A percentile compares a stretch with the other conserved stretches of the same genome.
Evolutionary conservation across 2,113 vertebrate genomes (phyloP).

Genomic region (Neotoma lepida): DNA sequence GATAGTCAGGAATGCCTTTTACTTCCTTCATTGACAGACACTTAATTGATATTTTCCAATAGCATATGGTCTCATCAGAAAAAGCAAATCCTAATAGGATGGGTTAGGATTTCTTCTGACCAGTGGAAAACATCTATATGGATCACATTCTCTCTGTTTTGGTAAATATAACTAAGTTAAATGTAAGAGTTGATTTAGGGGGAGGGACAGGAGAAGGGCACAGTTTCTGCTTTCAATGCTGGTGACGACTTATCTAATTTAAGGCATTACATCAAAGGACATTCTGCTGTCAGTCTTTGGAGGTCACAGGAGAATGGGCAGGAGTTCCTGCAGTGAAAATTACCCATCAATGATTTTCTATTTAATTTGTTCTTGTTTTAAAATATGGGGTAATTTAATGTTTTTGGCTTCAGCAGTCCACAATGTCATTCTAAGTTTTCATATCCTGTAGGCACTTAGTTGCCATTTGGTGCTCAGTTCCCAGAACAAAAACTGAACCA

Average conservation of each 20-base stretch:
- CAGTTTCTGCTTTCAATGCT: background rate
- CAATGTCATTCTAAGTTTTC: background rate
- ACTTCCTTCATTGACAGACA: background rate
- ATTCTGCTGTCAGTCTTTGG: background rate
- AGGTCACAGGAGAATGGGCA: background rate
- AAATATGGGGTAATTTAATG: background rate
- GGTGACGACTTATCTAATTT: background rate
- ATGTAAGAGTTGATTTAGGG: background rate
- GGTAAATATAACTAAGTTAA: background rate
- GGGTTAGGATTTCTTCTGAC: background rate
- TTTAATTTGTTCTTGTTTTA: background rate
- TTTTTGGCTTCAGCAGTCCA: background rate
- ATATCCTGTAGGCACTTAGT: background rate
- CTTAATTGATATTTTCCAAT: background rate
- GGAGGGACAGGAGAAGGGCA: background rate
- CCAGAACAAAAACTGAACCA: background rate
- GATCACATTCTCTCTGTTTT: background rate
- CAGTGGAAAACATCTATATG: background rate
- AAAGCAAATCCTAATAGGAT: background rate
- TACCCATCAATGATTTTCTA: background rate
- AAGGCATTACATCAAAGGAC: background rate
- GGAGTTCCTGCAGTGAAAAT: background rate
- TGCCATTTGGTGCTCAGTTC: background rate
- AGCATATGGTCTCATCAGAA: slow-evolving; percentile 19
- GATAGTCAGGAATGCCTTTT: background rate